A percentile compares a stretch with the other conserved stretches of the same genome.
phyloP scores from a whole-genome alignment of 2,888 invertebrate species.

The Ligdia adustata region DNA sequence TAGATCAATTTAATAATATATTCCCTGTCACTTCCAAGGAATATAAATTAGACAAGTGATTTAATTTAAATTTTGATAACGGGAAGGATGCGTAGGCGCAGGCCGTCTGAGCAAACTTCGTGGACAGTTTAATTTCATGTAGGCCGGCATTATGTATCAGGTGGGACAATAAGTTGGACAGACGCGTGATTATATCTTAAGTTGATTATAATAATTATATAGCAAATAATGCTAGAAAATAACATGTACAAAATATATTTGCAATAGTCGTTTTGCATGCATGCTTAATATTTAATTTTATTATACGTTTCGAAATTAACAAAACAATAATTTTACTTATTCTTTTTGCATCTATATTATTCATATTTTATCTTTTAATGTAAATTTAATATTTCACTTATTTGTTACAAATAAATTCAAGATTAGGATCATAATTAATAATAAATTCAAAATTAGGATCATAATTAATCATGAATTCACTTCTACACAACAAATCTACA shows the following conservation, averaged over 20 bases:
- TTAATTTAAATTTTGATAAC: conserved; percentile 31
- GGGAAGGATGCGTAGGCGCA: conserved; percentile 19
- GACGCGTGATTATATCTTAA: conserved; percentile 1
- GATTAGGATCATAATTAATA: no score
- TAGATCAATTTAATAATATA: conserved; percentile 27
- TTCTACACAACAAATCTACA: no score
- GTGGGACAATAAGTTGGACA: conserved; percentile 7
- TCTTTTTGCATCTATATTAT: no score
- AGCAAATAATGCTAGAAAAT: not conserved
- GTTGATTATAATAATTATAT: not conserved
- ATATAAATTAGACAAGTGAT: conserved; percentile 29
- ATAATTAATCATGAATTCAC: no score
- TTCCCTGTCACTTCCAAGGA: conserved; percentile 28
- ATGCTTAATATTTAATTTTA: no score
- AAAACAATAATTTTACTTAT: not conserved
- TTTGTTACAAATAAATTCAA: no score
- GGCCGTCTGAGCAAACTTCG: conserved; percentile 4
- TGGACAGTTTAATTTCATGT: conserved; percentile 20
- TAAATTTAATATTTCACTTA: no score
- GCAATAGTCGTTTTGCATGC: no score
- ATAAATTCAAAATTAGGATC: no score
- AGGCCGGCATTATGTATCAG: conserved; percentile 16
- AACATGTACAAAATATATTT: no score
- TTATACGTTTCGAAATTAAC: no score
- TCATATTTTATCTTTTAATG: no score